A percentile compares a stretch with the other conserved stretches of the same genome.
Conservation (phyloP, 2,797 vertebrate species). For the Anolis apletophallus region DNA sequence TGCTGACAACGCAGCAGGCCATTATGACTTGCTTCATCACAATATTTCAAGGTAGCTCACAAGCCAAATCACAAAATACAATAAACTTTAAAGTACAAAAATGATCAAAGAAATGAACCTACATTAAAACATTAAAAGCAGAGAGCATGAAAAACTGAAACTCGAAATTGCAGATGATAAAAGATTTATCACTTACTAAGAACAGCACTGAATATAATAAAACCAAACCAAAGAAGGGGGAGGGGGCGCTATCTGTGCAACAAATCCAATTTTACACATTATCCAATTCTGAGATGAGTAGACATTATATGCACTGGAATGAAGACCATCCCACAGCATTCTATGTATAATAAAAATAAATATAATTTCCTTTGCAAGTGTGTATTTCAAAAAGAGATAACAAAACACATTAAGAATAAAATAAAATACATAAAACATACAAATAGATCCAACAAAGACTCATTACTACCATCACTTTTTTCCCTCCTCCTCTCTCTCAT, state of each 20-base stretch:
- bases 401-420: neutral
- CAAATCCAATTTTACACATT: neutral
- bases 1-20: neutral
- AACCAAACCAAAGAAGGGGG: too few species aligned
- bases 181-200: neutral
- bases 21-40: neutral
- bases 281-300: too few species aligned
- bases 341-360: neutral
- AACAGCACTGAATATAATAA: neutral
- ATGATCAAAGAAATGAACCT: neutral
- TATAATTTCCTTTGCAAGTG: neutral
- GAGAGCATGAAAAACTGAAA: neutral
- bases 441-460: too few species aligned
- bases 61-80: neutral
- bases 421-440: neutral
- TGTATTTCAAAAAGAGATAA: neutral
- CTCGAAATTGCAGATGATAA: neutral
- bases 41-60: neutral
- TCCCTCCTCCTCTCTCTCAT: too few species aligned
- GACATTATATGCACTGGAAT: neutral
- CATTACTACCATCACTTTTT: too few species aligned
- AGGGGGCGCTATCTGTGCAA: too few species aligned
- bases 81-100: neutral
- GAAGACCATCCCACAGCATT: neutral
- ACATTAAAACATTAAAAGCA: neutral